phyloP scores from a whole-genome alignment of 2,797 vertebrate species.

The Danio jaintianensis region DNA sequence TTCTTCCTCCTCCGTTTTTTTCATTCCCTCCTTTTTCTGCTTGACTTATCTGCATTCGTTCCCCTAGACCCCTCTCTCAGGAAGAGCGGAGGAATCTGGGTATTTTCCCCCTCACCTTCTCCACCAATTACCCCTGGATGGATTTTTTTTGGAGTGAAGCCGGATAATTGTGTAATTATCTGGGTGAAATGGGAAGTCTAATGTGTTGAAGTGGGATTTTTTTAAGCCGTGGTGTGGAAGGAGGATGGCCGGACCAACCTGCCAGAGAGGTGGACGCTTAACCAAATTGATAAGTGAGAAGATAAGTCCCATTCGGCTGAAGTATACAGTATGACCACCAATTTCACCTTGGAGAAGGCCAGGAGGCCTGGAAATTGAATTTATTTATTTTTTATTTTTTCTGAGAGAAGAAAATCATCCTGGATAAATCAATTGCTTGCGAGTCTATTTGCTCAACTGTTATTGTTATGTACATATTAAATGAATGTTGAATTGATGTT shows the following conservation, averaged over 20 bases:
- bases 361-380: not conserved
- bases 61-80: slow-evolving; percentile 84
- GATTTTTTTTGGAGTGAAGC: slow-evolving; percentile 89
- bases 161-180: slow-evolving; percentile 97
- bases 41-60: slow-evolving; percentile 95
- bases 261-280: slow-evolving; percentile 71
- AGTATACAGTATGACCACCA: not conserved
- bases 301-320: slow-evolving; percentile 65
- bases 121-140: slow-evolving; percentile 92
- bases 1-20: slow-evolving; percentile 58
- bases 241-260: slow-evolving; percentile 48
- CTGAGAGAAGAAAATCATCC: not conserved
- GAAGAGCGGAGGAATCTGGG: slow-evolving; percentile 86
- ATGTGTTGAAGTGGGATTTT: slow-evolving; percentile 91
- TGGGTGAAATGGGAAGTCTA: slow-evolving; percentile 92
- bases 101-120: slow-evolving; percentile 80
- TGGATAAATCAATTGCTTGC: not conserved
- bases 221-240: slow-evolving; percentile 67
- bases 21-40: slow-evolving; percentile 76
- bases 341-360: slow-evolving; percentile 6
- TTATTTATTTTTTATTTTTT: not conserved
- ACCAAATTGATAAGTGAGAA: slow-evolving; percentile 70
- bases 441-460: not conserved
- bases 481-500: no score
- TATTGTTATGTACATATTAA: not conserved